These are phyloP conservation scores for Todiramphus saurophagus DNA, from an alignment of 2,113 vertebrate species.

Conservation along the genomic window DNA sequence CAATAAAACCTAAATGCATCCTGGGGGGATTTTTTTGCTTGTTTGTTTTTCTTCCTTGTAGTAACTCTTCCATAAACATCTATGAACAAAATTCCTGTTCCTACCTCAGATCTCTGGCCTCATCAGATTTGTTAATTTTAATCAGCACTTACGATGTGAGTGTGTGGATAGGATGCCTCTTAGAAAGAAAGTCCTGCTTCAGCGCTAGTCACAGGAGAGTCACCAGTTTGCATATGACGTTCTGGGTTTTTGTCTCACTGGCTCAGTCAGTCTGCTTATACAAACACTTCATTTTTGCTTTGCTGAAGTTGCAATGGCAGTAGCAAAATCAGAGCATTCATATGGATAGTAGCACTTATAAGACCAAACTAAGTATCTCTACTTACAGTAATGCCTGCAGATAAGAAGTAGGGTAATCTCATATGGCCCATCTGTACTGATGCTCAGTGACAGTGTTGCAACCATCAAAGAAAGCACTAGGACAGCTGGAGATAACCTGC, in stretches of 20 bases:
- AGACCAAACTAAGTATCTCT: neutral
- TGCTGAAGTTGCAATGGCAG: neutral
- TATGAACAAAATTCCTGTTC: neutral
- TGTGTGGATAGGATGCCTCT: neutral
- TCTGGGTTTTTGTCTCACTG: neutral
- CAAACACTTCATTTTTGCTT: neutral
- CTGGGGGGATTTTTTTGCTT: neutral
- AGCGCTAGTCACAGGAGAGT: neutral
- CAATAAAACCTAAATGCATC: neutral
- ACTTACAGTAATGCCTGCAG: neutral
- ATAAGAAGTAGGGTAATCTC: neutral
- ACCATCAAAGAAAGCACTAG: neutral
- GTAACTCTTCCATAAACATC: neutral
- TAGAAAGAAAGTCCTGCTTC: neutral
- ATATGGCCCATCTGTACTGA: neutral
- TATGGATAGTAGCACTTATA: rapidly evolving
- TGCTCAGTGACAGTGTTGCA: neutral
- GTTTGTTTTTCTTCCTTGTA: neutral
- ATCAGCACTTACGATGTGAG: rapidly evolving
- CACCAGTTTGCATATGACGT: neutral
- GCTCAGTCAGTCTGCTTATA: neutral
- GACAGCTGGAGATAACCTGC: neutral
- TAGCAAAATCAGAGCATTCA: neutral
- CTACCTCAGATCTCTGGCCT: neutral
- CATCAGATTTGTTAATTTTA: neutral